These are phyloP conservation scores for Sarcophaga rosellei DNA, from an alignment of 2,888 invertebrate genomes.

Conservation along the genomic window DNA sequence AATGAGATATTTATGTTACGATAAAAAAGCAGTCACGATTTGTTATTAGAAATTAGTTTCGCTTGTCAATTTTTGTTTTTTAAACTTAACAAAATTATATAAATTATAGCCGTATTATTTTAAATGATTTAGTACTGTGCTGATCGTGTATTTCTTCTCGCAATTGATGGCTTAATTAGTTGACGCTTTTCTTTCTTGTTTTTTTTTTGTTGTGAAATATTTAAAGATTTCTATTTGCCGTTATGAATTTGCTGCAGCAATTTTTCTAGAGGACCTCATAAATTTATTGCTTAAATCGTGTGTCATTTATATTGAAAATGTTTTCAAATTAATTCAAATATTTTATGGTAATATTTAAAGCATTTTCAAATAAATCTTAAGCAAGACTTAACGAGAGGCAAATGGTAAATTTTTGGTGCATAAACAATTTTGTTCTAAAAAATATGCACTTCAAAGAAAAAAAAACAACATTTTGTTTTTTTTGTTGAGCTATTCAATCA, in stretches of 20 bases:
- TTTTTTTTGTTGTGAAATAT: background rate
- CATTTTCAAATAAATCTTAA: conserved; percentile 68
- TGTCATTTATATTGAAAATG: conserved; percentile 75
- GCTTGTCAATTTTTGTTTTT: conserved; percentile 47
- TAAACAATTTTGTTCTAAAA: no score
- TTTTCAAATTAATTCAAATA: conserved; percentile 76
- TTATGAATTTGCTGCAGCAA: conserved; percentile 1
- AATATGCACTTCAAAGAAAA: no score
- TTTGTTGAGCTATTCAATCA: no score
- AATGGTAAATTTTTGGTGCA: no score
- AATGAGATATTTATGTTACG: conserved; percentile 63
- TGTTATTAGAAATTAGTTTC: conserved; percentile 57
- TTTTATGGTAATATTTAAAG: conserved; percentile 76
- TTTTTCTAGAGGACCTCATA: background rate
- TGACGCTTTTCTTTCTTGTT: background rate
- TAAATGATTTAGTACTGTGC: conserved; percentile 49
- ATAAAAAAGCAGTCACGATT: conserved; percentile 64
- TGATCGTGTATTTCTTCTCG: conserved; percentile 33
- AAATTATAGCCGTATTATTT: conserved; percentile 32
- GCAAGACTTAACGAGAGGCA: conserved; percentile 19
- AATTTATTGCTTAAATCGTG: conserved; percentile 43
- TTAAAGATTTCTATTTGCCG: background rate
- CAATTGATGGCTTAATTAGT: conserved; percentile 64
- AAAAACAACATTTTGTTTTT: no score
- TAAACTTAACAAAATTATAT: background rate